Base-by-base conservation (phyloP, 1,140 invertebrate genomes). In the Drosophila truncata region DNA sequence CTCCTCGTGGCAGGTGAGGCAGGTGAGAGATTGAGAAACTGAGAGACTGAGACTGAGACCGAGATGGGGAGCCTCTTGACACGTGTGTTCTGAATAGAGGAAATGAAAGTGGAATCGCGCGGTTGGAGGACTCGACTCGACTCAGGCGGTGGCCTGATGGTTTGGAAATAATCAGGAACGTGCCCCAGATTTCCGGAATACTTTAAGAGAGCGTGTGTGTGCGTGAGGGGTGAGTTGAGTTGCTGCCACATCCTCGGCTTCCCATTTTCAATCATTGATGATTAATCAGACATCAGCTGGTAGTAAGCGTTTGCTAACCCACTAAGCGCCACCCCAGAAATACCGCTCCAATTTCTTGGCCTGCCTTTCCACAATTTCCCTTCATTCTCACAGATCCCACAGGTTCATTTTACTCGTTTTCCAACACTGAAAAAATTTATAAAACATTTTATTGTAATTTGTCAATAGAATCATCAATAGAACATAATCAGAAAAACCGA, bases 261-360 rank as follows among this genome's bases (percentile, higher is more conserved):
- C 52, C 39, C 70, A 78, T 76, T 87, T 87, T 60, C 79, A 87
- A 86, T 86, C 82, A 86, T 87, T 86, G 80, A 86, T 87, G 80
- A 87, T 86, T 82, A 86, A 85, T 82, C 79, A 82, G 67, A 69
- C 78, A 85, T 81, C 78, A 81, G 73, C 67, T 63, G 78, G 52
- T 37, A 59, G 66, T 69, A 79, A 83, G 75, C 79, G 66, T 66
- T 65, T 4, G 62, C 27, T 14, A 60, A 59, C 65, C 41, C 49
- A 41, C 57, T 59, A 42, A 44, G 14, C 41, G 18, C 29, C 25
- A 35, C 25, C 39, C 25, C 4, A 29, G 20, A 10, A 31, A 41
- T n/a, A 33, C n/a, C 60, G 18, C 39, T 35, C 16, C 27, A 49
- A 37, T 23, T 33, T 42, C 44, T 11, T 20, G 3, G 13, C 25